Evolutionary conservation across 2,113 vertebrate genomes (phyloP).

Genomic region (Hassar affinis): DNA sequence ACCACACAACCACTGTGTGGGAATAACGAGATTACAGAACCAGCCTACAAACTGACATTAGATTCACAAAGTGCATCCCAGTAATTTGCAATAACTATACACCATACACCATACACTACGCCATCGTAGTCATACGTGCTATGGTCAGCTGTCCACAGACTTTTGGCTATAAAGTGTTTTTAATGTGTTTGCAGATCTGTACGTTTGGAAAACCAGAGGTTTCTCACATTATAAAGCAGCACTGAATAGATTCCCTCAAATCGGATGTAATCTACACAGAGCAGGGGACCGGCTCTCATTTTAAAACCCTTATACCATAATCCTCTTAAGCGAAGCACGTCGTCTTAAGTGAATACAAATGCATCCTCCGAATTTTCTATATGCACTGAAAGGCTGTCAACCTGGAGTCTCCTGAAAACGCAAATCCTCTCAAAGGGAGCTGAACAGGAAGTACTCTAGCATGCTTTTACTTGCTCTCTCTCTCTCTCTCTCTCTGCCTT

Average conservation of each 20-base stretch:
- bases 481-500: background rate
- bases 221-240: background rate
- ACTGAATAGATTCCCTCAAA: constrained; percentile 25
- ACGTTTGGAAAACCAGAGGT: background rate
- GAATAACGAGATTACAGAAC: background rate
- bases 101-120: background rate
- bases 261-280: constrained; percentile 43
- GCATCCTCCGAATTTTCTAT: background rate
- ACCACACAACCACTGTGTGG: background rate
- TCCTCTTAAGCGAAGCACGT: constrained; percentile 44
- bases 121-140: background rate
- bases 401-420: constrained; percentile 23
- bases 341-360: constrained; percentile 1
- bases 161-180: background rate
- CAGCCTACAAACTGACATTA: background rate
- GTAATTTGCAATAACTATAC: background rate
- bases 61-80: background rate
- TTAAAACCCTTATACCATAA: constrained; percentile 42
- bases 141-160: background rate
- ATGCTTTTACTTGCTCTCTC: background rate
- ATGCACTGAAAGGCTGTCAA: constrained; percentile 10
- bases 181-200: background rate
- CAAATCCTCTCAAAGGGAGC: constrained; percentile 36
- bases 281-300: constrained; percentile 26
- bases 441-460: background rate